phyloP scores from a whole-genome alignment of 1,140 invertebrate genomes.

The Dendrolimus punctatus region DNA sequence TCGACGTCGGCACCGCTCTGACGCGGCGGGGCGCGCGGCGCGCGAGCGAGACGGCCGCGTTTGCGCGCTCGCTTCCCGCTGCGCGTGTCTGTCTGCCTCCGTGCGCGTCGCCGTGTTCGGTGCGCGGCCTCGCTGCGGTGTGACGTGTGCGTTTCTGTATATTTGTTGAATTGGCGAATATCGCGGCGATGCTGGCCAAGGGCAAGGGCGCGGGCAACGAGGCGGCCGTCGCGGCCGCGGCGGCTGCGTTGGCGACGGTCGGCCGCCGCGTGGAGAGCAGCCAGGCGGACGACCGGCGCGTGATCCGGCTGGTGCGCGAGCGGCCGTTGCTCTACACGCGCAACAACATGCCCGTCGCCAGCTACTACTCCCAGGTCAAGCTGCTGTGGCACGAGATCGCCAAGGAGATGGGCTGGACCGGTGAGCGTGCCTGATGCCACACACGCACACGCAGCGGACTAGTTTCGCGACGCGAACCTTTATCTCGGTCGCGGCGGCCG shows the following conservation, averaged over 20 bases:
- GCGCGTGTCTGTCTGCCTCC: constrained; percentile 56
- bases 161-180: background rate
- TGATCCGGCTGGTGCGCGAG: constrained; percentile 49
- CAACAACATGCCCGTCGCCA: constrained; percentile 59
- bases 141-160: constrained; percentile 25
- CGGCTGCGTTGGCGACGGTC: constrained; percentile 12
- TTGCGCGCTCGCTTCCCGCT: constrained; percentile 39
- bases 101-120: constrained; percentile 47
- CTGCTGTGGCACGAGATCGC: constrained; percentile 50
- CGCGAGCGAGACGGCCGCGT: constrained; percentile 36
- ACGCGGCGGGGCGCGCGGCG: constrained; percentile 11
- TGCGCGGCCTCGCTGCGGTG: constrained; percentile 31
- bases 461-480: too few relatives aligned
- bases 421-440: constrained; percentile 24
- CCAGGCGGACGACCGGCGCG: constrained; percentile 54
- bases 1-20: constrained; percentile 24
- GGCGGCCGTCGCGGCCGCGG: constrained; percentile 1
- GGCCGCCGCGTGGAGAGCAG: constrained; percentile 46
- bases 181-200: background rate
- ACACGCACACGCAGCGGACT: background rate
- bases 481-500: too few relatives aligned
- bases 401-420: constrained; percentile 47
- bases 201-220: background rate
- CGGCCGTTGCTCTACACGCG: constrained; percentile 52
- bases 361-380: constrained; percentile 51